A percentile compares a stretch with the other conserved stretches of the same genome.
phyloP scores from a whole-genome alignment of 2,113 vertebrate genomes.

The Hystrix cristata region DNA sequence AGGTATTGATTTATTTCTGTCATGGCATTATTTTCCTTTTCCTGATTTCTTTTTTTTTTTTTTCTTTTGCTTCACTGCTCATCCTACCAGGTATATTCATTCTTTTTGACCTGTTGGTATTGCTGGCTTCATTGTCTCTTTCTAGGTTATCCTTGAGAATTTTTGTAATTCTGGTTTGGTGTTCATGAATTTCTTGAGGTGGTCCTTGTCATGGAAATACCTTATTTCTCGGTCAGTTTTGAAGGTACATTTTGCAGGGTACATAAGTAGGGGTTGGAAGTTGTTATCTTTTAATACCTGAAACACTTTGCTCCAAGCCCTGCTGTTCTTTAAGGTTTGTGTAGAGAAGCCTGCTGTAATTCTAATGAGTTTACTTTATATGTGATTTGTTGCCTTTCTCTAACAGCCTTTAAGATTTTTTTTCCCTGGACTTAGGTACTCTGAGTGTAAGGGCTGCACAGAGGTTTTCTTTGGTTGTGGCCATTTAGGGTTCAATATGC shows the following conservation, averaged over 20 bases:
- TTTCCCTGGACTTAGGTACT: background rate
- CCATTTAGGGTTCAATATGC: background rate
- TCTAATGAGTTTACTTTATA: background rate
- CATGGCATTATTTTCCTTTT: background rate
- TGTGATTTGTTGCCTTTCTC: background rate
- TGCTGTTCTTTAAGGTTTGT: background rate
- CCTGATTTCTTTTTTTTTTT: background rate
- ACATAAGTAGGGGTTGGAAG: background rate
- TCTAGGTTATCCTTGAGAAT: background rate
- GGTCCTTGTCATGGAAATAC: background rate
- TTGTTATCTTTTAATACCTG: background rate
- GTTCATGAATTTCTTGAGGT: background rate
- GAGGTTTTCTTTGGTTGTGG: background rate
- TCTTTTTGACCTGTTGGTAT: background rate
- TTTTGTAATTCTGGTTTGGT: background rate
- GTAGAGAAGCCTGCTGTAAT: background rate
- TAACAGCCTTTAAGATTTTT: background rate
- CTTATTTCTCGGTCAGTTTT: background rate
- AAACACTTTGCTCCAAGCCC: background rate
- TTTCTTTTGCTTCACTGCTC: background rate
- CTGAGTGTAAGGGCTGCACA: background rate
- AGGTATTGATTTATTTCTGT: background rate
- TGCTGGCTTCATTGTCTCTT: background rate
- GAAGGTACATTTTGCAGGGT: background rate
- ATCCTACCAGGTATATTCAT: background rate